A percentile compares a stretch with the other conserved stretches of the same genome.
Evolutionary conservation across 92 coral and sea anemone genomes (phyloP).

Genomic region (Ricordea florida): DNA sequence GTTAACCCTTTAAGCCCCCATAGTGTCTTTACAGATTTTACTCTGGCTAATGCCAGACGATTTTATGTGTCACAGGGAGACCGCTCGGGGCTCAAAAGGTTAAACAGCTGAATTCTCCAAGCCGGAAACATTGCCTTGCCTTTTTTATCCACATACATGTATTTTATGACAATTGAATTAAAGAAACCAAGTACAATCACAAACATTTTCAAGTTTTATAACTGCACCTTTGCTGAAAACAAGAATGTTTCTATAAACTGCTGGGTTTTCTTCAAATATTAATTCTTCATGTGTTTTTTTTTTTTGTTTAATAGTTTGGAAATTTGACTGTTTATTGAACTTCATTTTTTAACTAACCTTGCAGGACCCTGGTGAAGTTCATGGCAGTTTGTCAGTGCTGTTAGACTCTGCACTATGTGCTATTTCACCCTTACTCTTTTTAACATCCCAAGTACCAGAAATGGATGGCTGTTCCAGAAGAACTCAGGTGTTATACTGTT

Average conservation of each 20-base stretch:
- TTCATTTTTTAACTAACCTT: not conserved
- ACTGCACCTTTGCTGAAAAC: too few species aligned
- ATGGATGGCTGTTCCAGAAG: constrained; percentile 76
- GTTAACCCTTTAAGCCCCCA: too few species aligned
- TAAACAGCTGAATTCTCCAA: too few species aligned
- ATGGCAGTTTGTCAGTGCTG: constrained; percentile 90
- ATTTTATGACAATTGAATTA: too few species aligned
- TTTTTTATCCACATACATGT: too few species aligned
- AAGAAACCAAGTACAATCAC: too few species aligned
- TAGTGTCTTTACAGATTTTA: too few species aligned
- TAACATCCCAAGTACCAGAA: constrained; percentile 90
- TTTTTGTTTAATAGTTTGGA: not conserved
- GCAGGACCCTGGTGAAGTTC: constrained; percentile 91
- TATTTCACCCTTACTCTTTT: constrained; percentile 81
- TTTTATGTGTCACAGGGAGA: too few species aligned
- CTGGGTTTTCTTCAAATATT: not conserved
- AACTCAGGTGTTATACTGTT: constrained; percentile 74
- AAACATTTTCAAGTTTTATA: too few species aligned
- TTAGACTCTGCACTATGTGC: constrained; percentile 94
- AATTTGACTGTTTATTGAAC: not conserved
- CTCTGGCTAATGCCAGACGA: too few species aligned
- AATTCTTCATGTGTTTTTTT: not conserved
- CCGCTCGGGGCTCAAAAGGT: too few species aligned
- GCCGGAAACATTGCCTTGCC: too few species aligned
- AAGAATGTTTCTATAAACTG: not conserved